Evolutionary conservation across 2,113 vertebrate genomes (phyloP).

Genomic region (Centrocercus urophasianus): DNA sequence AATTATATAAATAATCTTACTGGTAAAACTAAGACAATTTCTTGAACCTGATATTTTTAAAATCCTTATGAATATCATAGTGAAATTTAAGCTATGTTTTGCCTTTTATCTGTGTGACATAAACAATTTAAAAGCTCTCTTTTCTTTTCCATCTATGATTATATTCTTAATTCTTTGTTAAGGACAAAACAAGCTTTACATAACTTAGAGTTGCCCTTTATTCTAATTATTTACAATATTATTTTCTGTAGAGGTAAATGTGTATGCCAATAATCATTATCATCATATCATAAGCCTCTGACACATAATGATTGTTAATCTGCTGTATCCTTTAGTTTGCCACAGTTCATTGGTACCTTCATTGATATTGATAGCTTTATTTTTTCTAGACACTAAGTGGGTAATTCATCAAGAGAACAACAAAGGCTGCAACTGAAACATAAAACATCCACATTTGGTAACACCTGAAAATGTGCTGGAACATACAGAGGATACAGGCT

Average conservation of each 20-base stretch:
- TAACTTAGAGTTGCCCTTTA: not conserved
- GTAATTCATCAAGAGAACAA: conserved; percentile 31
- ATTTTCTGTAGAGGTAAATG: not conserved
- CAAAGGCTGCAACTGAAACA: conserved; percentile 25
- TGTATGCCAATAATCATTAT: not conserved
- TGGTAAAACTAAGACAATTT: not conserved
- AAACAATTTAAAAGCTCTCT: not conserved
- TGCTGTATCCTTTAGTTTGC: conserved; percentile 10
- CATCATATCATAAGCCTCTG: not conserved
- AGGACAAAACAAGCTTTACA: not conserved
- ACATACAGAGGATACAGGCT: not conserved
- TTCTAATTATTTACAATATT: not conserved
- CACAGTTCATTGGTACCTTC: conserved; percentile 18
- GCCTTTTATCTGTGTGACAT: not conserved
- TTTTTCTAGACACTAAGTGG: conserved; percentile 30
- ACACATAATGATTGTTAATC: conserved; percentile 41
- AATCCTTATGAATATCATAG: not conserved
- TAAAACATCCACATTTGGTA: conserved; percentile 17
- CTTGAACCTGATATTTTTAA: not conserved
- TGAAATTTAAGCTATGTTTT: not conserved
- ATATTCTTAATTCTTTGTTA: not conserved
- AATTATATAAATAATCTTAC: not conserved
- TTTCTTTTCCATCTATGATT: not conserved
- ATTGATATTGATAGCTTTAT: conserved; percentile 43
- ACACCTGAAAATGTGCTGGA: not conserved